These are phyloP conservation scores for Tipula unca DNA, from an alignment of 2,888 invertebrate genomes.

Conservation along the genomic window DNA sequence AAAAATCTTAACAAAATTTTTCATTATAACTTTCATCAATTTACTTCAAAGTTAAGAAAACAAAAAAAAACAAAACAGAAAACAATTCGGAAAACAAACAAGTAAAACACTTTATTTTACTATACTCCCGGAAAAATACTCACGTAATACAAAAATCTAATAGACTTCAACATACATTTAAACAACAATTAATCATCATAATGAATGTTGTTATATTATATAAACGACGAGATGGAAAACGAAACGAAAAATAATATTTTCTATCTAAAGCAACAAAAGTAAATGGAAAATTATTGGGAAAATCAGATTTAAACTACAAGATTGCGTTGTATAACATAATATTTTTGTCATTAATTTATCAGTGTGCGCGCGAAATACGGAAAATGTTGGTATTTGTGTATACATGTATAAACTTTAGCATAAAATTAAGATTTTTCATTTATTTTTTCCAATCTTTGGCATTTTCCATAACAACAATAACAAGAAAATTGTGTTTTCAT, in stretches of 20 bases:
- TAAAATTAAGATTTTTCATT: background rate
- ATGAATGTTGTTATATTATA: slow-evolving; percentile 14
- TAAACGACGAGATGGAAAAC: background rate
- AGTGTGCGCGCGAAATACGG: background rate
- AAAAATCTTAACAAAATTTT: slow-evolving; percentile 9
- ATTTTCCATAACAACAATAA: background rate
- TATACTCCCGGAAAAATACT: slow-evolving; percentile 2
- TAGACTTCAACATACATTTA: slow-evolving; percentile 14
- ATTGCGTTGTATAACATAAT: background rate
- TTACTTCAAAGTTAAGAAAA: background rate
- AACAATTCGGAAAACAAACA: background rate
- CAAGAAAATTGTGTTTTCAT: background rate
- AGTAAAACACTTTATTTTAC: slow-evolving; percentile 1
- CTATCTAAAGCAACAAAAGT: background rate
- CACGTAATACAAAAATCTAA: slow-evolving; percentile 9
- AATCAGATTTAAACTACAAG: background rate
- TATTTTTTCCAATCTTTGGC: background rate
- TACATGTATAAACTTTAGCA: background rate
- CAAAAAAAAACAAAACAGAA: background rate
- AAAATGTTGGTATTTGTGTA: background rate
- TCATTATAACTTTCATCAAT: slow-evolving; percentile 1
- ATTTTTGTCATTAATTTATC: background rate
- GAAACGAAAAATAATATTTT: background rate
- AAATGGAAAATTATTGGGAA: background rate
- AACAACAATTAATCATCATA: background rate